Conservation (phyloP, 2,888 invertebrate species). For the Epsilonema sp. region DNA sequence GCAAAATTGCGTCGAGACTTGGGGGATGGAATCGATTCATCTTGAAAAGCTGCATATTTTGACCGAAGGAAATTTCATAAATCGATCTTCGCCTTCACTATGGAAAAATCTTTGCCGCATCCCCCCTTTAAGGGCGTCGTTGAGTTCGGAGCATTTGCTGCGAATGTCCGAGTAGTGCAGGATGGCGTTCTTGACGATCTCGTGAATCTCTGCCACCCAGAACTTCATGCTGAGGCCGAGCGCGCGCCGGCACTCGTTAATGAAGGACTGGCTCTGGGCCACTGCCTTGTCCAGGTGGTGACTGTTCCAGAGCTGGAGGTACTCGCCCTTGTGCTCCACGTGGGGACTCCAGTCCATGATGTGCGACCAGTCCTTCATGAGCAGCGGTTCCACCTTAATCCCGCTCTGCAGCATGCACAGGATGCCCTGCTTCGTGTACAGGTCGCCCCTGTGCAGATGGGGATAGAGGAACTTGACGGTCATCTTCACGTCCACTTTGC, state of each 20-base stretch:
- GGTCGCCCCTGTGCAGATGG: conserved; percentile 26
- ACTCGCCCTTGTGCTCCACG: conserved; percentile 28
- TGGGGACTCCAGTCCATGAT: conserved; percentile 29
- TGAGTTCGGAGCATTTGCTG: conserved; percentile 25
- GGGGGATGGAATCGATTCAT: too few species aligned
- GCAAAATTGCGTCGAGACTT: too few species aligned
- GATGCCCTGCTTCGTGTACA: conserved; percentile 29
- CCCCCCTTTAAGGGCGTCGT: conserved; percentile 28
- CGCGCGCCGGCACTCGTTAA: conserved; percentile 27
- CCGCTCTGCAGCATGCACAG: conserved; percentile 27
- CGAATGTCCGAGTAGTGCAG: conserved; percentile 27
- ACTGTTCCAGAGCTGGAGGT: conserved; percentile 26
- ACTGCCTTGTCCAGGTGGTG: conserved; percentile 25
- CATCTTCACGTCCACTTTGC: conserved; percentile 29
- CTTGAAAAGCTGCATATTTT: not conserved
- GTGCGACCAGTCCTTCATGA: conserved; percentile 28
- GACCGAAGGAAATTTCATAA: conserved; percentile 11
- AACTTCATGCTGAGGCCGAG: conserved; percentile 29
- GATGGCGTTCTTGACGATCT: conserved; percentile 28
- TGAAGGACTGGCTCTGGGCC: conserved; percentile 28
- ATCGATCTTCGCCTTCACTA: too few species aligned
- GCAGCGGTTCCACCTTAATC: conserved; percentile 23
- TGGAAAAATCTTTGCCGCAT: too few species aligned
- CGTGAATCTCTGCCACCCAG: conserved; percentile 29
- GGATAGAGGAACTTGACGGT: conserved; percentile 29